Percentiles rank a stretch among this genome's conserved stretches.
Evolutionary conservation across 2,888 invertebrate species (phyloP).

Genomic region (Neoascia interrupta): DNA sequence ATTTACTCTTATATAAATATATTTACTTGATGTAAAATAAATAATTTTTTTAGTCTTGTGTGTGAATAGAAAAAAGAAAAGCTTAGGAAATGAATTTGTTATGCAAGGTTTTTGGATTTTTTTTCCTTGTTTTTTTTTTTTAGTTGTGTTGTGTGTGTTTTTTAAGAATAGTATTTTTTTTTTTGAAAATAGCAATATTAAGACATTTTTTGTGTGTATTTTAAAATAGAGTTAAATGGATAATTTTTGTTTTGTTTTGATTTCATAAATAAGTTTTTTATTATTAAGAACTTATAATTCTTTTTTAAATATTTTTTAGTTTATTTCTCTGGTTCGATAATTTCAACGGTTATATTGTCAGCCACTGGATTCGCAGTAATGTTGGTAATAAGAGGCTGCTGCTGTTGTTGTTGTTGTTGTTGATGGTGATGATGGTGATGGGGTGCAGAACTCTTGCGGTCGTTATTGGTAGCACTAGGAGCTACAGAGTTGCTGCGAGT

Average conservation of each 20-base stretch:
- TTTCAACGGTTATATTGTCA: constrained; percentile 88
- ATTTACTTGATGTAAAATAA: constrained; percentile 46
- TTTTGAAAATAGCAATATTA: constrained; percentile 37
- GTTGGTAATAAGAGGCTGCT: constrained; percentile 76
- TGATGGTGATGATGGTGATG: constrained; percentile 72
- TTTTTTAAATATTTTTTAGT: constrained; percentile 51
- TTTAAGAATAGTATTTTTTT: constrained; percentile 48
- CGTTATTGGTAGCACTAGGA: constrained; percentile 74
- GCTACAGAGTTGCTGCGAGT: constrained; percentile 81
- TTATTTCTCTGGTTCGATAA: constrained; percentile 84
- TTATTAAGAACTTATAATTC: constrained; percentile 29
- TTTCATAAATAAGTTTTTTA: constrained; percentile 30
- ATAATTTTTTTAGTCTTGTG: constrained; percentile 33
- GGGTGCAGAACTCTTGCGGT: constrained; percentile 73
- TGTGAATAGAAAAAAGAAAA: constrained; percentile 70
- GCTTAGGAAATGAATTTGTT: constrained; percentile 78
- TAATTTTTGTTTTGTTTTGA: constrained; percentile 23
- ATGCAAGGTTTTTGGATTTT: constrained; percentile 78
- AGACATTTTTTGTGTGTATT: constrained; percentile 46
- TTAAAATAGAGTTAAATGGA: constrained; percentile 29
- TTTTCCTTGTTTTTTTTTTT: constrained; percentile 64
- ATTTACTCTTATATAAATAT: constrained; percentile 43
- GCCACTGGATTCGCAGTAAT: constrained; percentile 80
- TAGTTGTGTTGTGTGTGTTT: constrained; percentile 29
- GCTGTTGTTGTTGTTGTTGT: constrained; percentile 74